Conservation (phyloP, 2,888 invertebrate species). For the Galeopsomyia nigrocyanea region DNA sequence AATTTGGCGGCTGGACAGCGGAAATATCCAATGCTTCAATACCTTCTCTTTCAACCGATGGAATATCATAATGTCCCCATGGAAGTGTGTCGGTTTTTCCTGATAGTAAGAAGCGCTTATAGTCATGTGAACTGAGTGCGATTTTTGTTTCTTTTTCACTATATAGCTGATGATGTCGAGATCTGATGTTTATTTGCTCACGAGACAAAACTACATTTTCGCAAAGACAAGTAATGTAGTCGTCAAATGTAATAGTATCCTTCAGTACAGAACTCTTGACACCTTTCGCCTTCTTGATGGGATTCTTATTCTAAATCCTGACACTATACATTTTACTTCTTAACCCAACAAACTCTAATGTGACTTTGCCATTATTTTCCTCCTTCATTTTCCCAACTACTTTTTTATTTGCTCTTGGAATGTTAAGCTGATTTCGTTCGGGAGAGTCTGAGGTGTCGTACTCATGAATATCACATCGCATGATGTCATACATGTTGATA, state of each 20-base stretch:
- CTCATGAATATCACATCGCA: no score
- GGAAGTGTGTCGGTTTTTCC: slow-evolving; percentile 52
- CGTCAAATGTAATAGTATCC: slow-evolving; percentile 40
- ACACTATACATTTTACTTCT: slow-evolving; percentile 48
- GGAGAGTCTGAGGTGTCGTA: no score
- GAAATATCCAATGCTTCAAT: no score
- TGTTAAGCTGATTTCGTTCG: no score
- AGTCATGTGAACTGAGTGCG: slow-evolving; percentile 49
- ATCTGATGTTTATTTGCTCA: no score
- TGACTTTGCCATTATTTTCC: slow-evolving; percentile 55
- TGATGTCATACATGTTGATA: no score
- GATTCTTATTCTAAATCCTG: slow-evolving; percentile 30
- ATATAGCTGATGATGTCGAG: no score
- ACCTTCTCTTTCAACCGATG: no score
- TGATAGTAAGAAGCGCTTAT: slow-evolving; percentile 61
- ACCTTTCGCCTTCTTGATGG: slow-evolving; percentile 51
- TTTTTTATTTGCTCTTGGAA: slow-evolving; percentile 46
- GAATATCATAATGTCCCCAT: slow-evolving; percentile 63
- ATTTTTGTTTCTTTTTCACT: slow-evolving; percentile 38
- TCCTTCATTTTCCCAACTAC: slow-evolving; percentile 60
- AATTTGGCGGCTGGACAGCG: no score
- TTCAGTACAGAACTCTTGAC: slow-evolving; percentile 47
- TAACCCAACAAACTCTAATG: slow-evolving; percentile 55
- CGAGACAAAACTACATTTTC: neutral
- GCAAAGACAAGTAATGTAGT: slow-evolving; percentile 40